Evolutionary conservation across 2,113 vertebrate genomes (phyloP).

Genomic region (Xyliphius kryptos): DNA sequence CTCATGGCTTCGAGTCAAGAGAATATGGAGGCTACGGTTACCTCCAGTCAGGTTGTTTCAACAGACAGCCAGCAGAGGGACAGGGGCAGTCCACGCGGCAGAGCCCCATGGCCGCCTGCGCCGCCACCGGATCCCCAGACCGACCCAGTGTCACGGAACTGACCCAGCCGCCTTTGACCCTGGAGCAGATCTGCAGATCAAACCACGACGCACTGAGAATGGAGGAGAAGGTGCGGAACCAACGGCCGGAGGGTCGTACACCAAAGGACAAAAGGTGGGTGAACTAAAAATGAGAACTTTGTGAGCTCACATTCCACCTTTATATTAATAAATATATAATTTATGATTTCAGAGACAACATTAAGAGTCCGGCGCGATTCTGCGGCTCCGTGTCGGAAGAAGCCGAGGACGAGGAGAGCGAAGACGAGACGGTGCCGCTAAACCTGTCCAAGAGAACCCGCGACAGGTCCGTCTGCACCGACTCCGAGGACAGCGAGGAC

Average conservation of each 20-base stretch:
- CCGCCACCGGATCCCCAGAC: constrained; percentile 85
- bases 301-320: too few species aligned
- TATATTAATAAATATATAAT: too few species aligned
- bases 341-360: constrained; percentile 45
- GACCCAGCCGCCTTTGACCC: constrained; percentile 75
- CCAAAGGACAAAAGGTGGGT: too few species aligned
- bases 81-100: constrained; percentile 62
- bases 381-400: constrained; percentile 31
- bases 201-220: too few species aligned
- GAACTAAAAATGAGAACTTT: too few species aligned
- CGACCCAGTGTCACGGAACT: constrained; percentile 79
- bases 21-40: constrained; percentile 60
- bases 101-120: constrained; percentile 82
- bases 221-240: too few species aligned
- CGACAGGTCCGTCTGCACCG: constrained; percentile 27
- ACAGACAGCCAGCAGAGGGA: constrained; percentile 50
- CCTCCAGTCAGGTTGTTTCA: constrained; percentile 54
- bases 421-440: constrained; percentile 66
- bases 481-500: constrained; percentile 50
- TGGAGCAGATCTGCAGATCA: too few species aligned
- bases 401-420: constrained; percentile 36
- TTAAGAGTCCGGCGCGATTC: constrained; percentile 5
- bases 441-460: constrained; percentile 81
- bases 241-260: too few species aligned
- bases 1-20: constrained; percentile 58